A percentile compares a stretch with the other conserved stretches of the same genome.
Evolutionary conservation across 2,888 invertebrate species (phyloP).

Genomic region (Zelleria hepariella): DNA sequence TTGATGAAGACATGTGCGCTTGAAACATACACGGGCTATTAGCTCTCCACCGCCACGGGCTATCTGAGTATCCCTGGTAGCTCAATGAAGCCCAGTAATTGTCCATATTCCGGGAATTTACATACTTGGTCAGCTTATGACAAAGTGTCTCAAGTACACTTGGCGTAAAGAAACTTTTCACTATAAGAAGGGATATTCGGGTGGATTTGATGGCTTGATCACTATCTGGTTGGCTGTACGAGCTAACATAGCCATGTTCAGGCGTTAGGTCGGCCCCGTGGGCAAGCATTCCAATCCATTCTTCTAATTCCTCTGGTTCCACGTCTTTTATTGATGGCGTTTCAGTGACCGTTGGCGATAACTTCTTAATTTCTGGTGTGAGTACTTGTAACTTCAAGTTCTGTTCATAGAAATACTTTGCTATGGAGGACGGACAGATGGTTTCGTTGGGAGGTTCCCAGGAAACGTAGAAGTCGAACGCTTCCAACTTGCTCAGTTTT

Average conservation of each 20-base stretch:
- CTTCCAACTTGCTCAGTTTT: constrained; percentile 34
- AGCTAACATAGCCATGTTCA: constrained; percentile 43
- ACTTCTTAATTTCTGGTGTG: constrained; percentile 22
- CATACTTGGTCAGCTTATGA: constrained; percentile 31
- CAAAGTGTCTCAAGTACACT: constrained; percentile 29
- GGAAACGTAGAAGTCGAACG: constrained; percentile 36
- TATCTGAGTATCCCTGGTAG: constrained; percentile 45
- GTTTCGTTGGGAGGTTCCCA: constrained; percentile 47
- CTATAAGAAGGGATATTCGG: constrained; percentile 39
- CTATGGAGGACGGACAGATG: constrained; percentile 56
- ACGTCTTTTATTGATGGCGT: constrained; percentile 42
- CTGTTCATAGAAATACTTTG: constrained; percentile 50
- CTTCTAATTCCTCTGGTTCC: constrained; percentile 45
- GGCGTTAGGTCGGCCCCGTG: constrained; percentile 32
- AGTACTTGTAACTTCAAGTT: constrained; percentile 30
- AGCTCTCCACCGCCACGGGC: constrained; percentile 42
- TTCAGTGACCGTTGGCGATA: constrained; percentile 34
- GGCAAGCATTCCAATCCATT: constrained; percentile 57
- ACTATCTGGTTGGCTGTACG: constrained; percentile 44
- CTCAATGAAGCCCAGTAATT: constrained; percentile 50
- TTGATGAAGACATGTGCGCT: constrained; percentile 45
- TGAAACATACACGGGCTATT: constrained; percentile 44
- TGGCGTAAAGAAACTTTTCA: constrained; percentile 46
- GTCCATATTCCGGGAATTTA: constrained; percentile 27
- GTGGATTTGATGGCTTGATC: constrained; percentile 33